Evolutionary conservation across 2,113 vertebrate genomes (phyloP), one percentile per base, ranked within the genome.

Genomic region (Trichomycterus rosablanca): DNA sequence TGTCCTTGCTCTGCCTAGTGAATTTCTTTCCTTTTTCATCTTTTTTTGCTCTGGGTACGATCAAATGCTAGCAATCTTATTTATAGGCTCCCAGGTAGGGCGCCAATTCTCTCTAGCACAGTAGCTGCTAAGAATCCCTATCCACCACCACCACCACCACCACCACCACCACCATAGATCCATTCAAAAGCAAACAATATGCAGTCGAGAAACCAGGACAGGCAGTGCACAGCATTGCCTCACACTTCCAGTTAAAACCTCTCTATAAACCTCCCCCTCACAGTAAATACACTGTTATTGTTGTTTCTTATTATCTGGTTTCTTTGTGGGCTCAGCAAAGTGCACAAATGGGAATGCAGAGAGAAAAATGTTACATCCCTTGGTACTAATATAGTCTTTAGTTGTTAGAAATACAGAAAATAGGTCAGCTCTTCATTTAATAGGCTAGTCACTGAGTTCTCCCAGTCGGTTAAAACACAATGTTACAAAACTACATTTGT

Each of bases 171-270:
- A 59, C 70, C 42, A 80, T 80, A 81, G 82, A 83, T 81, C 72
- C 74, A 79, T 81, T 76, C 66, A 63, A 76, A 82, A 78, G 78
- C 66, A 76, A 81, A 67, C 60, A 30, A 66, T 74, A 63, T 76
- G 75, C 77, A 68, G 74, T 52, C 64, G 45, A 66, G 71, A 73
- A 76, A 79, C 81, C 73, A 72, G 69, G 83, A 80, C 72, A 69
- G 71, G 70, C 62, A 30, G 26, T 50, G 44, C 44, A 15, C 44
- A 12, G 56, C 46, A n/a, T n/a, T n/a, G 37, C 76, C 76, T 76
- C 78, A 76, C 70, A n/a, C n/a, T n/a, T n/a, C n/a, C n/a, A n/a
- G n/a, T n/a, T n/a, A n/a, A n/a, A n/a, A n/a, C n/a, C n/a, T 68
- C 52, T 54, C 52, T 54, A 11, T 55, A 32, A 23, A 15, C 59